Evolutionary conservation across 2,113 vertebrate species (phyloP), one percentile per base, ranked within the genome.

Genomic region (Artemisiospiza belli): DNA sequence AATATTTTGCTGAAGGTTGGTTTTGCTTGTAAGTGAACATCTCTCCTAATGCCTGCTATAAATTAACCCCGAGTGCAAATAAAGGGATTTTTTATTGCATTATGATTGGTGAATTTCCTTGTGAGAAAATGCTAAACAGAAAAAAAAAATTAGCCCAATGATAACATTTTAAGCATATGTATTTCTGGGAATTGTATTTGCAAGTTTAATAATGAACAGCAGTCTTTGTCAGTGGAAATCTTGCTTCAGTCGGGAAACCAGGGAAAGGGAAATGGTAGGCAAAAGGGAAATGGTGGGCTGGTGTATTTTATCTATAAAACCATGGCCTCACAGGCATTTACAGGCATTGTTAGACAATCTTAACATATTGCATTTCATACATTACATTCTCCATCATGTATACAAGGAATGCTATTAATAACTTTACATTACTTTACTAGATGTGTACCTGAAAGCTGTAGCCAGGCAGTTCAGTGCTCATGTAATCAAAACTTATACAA

Each of bases 161-260:
- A 39, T 54, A 57, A 64, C 11, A 49, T 62, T 76, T 46, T 7
- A 23, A 54, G 27, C 1, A 1, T 28, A 41, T 31, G 30, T 31
- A 70, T 69, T 92, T 95, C 89, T 87, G 78, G 51, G 68, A 90
- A 95, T 69, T 73, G 51, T 79, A 91, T 59, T 76, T 91, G 24
- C 51, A 72, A 85, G 17, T 43, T 84, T 77, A 68, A 54, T n/a
- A 87, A 82, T 2, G 21, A 91, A 16, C 57, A 70, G 49, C 20
- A 79, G 37, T 41, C 33, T 83, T 54, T 78, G 68, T n/a, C 73
- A 89, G 18, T 67, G 68, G 74, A 92, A 96, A 83, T 44, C 41
- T 33, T 64, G 18, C 55, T 76, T 76, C 44, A 84, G 17, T 66
- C 58, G 0, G 39, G 47, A 94, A 96, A 46, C 15, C 31, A 77